These are phyloP conservation scores for Trididemnum nubilum DNA, from an alignment of 23 tunicate genomes.

Conservation along the genomic window DNA sequence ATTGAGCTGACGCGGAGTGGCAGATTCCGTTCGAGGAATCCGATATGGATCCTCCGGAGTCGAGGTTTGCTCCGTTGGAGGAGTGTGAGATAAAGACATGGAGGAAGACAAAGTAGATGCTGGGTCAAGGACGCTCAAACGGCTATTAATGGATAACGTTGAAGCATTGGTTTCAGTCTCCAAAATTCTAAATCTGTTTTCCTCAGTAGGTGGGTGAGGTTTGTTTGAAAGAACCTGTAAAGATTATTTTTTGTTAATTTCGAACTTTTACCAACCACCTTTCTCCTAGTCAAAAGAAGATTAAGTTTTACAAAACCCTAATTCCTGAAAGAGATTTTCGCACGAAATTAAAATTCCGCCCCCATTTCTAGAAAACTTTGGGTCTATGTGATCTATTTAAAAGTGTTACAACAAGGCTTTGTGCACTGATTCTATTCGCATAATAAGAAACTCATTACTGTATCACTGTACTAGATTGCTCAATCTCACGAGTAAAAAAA, in stretches of 20 bases:
- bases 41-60: slow-evolving; percentile 45
- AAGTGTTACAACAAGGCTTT: no score
- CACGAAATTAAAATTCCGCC: no score
- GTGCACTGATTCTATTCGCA: no score
- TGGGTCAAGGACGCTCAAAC: slow-evolving; percentile 73
- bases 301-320: no score
- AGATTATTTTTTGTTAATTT: background rate
- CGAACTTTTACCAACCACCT: background rate
- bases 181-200: slow-evolving; percentile 14
- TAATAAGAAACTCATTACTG: no score
- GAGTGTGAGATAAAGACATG: background rate
- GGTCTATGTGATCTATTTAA: no score
- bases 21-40: slow-evolving; percentile 13
- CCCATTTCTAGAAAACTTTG: no score
- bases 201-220: background rate
- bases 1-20: slow-evolving; percentile 48
- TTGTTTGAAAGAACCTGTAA: slow-evolving; percentile 4
- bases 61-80: slow-evolving; percentile 4
- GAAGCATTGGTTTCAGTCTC: slow-evolving; percentile 26
- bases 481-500: no score
- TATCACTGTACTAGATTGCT: no score
- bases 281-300: no score
- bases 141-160: slow-evolving; percentile 71
- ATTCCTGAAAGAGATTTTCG: no score
- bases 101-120: slow-evolving; percentile 43